Percentiles rank a stretch among this genome's conserved stretches.
Evolutionary conservation across 2,888 invertebrate species (phyloP).

Genomic region (Rhaphigaster nebulosa): DNA sequence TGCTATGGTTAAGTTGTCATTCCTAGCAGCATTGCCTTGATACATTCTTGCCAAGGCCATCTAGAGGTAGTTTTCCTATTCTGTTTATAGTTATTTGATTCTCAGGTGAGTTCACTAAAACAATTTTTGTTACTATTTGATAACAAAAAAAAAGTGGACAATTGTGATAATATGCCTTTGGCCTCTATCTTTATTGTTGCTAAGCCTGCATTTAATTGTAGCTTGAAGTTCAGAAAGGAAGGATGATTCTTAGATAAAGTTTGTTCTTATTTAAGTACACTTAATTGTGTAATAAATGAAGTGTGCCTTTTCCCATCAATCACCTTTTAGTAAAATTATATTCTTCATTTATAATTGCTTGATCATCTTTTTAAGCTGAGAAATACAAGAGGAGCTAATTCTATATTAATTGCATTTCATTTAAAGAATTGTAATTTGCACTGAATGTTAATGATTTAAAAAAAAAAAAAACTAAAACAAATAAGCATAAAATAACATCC

Average conservation of each 20-base stretch:
- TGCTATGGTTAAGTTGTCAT: not conserved
- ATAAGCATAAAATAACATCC: not conserved
- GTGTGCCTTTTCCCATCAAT: not conserved
- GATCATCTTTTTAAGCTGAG: not conserved
- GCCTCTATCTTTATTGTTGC: not conserved
- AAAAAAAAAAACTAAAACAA: not conserved
- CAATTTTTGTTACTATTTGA: too few relatives aligned
- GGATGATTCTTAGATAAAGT: not conserved
- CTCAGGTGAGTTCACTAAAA: too few relatives aligned
- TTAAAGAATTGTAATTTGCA: not conserved
- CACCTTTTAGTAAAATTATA: not conserved
- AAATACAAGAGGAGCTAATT: constrained; percentile 45
- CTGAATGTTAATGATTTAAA: not conserved
- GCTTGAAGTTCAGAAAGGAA: not conserved
- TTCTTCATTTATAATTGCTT: not conserved
- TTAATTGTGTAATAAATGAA: not conserved
- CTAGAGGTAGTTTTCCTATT: too few relatives aligned
- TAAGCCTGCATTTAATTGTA: not conserved
- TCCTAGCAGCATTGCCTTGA: not conserved
- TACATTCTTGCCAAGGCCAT: too few relatives aligned
- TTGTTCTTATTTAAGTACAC: not conserved
- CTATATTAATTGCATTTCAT: not conserved
- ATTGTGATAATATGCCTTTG: too few relatives aligned
- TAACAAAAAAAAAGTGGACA: too few relatives aligned
- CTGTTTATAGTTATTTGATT: too few relatives aligned